Percentiles rank a stretch among this genome's conserved stretches.
Evolutionary conservation across 1,140 invertebrate genomes (phyloP).

Genomic region (Saccostrea echinata): DNA sequence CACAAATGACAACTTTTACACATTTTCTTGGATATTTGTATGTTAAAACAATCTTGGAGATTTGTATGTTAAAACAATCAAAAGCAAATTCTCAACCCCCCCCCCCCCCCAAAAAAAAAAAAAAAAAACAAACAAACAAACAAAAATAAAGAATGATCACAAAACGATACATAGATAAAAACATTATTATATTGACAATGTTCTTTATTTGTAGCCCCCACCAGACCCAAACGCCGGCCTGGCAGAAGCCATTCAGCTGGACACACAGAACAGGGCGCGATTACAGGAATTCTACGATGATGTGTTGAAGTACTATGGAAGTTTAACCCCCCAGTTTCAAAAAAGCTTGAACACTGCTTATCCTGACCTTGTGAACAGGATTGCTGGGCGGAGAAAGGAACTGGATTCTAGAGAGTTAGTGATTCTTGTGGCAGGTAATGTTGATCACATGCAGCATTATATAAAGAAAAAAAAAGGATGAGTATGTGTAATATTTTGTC

Average conservation of each 20-base stretch:
- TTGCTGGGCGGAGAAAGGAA: constrained; percentile 54
- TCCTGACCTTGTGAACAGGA: constrained; percentile 42
- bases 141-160: no score
- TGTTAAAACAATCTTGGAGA: no score
- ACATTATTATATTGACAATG: no score
- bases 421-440: constrained; percentile 65
- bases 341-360: constrained; percentile 61
- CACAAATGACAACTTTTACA: no score
- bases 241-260: constrained; percentile 52
- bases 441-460: neutral
- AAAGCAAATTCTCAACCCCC: no score
- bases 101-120: no score
- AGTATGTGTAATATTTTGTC: no score
- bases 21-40: no score
- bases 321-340: constrained; percentile 55
- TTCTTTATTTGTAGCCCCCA: neutral
- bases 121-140: no score
- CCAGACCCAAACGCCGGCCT: constrained; percentile 50
- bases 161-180: no score
- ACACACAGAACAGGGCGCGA: constrained; percentile 55
- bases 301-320: constrained; percentile 48
- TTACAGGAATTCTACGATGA: constrained; percentile 57
- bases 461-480: no score
- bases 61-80: no score
- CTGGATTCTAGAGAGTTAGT: constrained; percentile 61